Base-by-base conservation (phyloP, 2,113 vertebrate species). In the Amazona guildingii region DNA sequence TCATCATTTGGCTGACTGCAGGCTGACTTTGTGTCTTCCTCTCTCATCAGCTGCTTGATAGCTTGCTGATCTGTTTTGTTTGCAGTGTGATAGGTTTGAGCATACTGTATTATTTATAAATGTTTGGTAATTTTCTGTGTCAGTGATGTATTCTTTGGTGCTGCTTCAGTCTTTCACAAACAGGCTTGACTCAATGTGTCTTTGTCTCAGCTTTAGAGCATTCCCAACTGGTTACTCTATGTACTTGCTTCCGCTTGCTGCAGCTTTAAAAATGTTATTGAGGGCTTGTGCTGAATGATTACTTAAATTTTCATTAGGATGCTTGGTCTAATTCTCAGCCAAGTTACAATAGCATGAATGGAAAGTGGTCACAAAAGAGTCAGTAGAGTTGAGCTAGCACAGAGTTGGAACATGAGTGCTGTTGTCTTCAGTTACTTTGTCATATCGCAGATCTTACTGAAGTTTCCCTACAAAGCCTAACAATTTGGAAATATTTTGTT, bases 31-130 rank as follows among this genome's bases (percentile, higher is more conserved):
- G 5, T 83, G 51, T 75, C 83, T 96, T 92, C 76, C 85, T 81
- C 52, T 68, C 79, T 78, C 85, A 83, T 96, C 93, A 93, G 76
- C 86, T 72, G 59, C 92, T 51, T 69, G 52, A 93, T 94, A 92
- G 90, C 92, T 93, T 79, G 88, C 92, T 94, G 95, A 88, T 96
- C 94, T 93, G 92, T 96, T 95, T 93, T 96, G 95, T 95, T 96
- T 96, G 88, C 64, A 95, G 68, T 57, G 88, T 96, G 86, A 96
- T 96, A 69, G 95, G 92, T 93, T 92, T 81, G 76, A 94, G 69
- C 86, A 62, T 91, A 78, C 90, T 96, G 92, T 96, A 92, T 96
- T 94, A 96, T 95, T 96, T 94, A 97, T 94, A 95, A 83, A 96
- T 88, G 73, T 94, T 94, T 90, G 79, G 90, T 96, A 96, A 93